Base-by-base conservation (phyloP, 2,797 vertebrate species). In the Hoplostethus mediterraneus region DNA sequence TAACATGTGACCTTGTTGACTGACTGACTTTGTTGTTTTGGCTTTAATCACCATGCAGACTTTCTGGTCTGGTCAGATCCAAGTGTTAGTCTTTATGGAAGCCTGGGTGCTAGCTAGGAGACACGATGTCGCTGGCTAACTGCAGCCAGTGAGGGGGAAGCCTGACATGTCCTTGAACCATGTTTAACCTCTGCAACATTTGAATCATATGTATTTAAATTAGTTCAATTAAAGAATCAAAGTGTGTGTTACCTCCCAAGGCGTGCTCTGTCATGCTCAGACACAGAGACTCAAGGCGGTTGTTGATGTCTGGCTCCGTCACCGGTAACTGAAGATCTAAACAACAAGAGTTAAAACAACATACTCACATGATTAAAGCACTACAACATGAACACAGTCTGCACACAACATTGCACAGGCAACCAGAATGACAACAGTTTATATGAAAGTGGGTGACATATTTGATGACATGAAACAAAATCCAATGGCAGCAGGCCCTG, bases 221-320 rank as follows among this genome's bases (percentile, higher is more conserved):
- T 44, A 14, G n/a, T 54, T 55, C 0, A n/a, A 33, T 60, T 52
- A 60, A 53, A 33, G 9, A 11, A 21, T 4, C 12, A 21, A 3
- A 7, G 40, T 47, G 14, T 33, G 63, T 1, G 87, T 96, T 92
- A 98, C 97, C 97, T 92, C 95, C 96, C 92, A 98, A 91, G n/a
- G 97, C 98, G 40, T 99, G 98, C 90, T 99, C 98, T 0, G 97
- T 99, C 97, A 99, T 99, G 92, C 98, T 99, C 93, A 97, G 95
- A 93, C 97, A 99, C 93, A 99, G 93, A 81, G 98, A 99, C 95
- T 99, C 98, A 75, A 99, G 96, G 77, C 98, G 96, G 87, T 99
- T 99, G 94, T 99, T 99, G 93, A 99, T 99, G 92, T 99, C 98
- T 48, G 97, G 98, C 93, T 99, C 98, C 40, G 96, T 97, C 93